Base-by-base conservation (phyloP, 2,888 invertebrate species). In the Phaonia tiefii region DNA sequence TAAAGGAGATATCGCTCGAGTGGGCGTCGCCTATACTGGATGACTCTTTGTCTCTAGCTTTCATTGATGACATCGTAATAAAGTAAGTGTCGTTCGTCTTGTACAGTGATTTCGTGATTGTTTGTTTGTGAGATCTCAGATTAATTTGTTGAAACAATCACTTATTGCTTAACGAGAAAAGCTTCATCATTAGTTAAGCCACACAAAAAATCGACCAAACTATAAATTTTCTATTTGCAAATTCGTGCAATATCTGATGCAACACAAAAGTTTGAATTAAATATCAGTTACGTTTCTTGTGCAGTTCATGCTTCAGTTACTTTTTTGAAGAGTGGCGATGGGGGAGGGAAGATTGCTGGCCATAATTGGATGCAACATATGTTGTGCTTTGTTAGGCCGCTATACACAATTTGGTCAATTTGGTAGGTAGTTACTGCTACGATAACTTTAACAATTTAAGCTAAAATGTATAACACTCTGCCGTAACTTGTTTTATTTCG, bases 231-330 rank as follows among this genome's bases (percentile, higher is more conserved):
- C 60, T 17, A 39, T 20, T 20, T 1, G 13, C 39, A 65, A 44
- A 54, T 54, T 54, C 44, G 44, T 46, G 13, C 13, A 25, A 26
- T 46, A 44, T 13, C 44, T 67, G 75, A 75, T 71, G 79, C 67
- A 79, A 79, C 63, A 46, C 25, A 51, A 20, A 1, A 13, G 54
- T 54, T 54, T 54, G 54, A 54, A 25, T 54, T 54, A 22, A 54
- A 54, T 54, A 22, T 54, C 54, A 54, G 54, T 54, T 44, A 2
- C n/a, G n/a, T 15, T 66, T 66, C 51, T 51, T 72, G 58, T 44
- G 25, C 7, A 39, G 17, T 79, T 79, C 42, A 79, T 75, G 75
- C 79, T 79, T 75, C 75, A 72, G 10, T 69, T 71, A 31, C 22
- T 75, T 79, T 79, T 20, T 39, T 25, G 11, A 11, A 44, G 51